These are phyloP conservation scores for Oasisia sp. DNA, from an alignment of 2,888 invertebrate genomes.

Conservation along the genomic window DNA sequence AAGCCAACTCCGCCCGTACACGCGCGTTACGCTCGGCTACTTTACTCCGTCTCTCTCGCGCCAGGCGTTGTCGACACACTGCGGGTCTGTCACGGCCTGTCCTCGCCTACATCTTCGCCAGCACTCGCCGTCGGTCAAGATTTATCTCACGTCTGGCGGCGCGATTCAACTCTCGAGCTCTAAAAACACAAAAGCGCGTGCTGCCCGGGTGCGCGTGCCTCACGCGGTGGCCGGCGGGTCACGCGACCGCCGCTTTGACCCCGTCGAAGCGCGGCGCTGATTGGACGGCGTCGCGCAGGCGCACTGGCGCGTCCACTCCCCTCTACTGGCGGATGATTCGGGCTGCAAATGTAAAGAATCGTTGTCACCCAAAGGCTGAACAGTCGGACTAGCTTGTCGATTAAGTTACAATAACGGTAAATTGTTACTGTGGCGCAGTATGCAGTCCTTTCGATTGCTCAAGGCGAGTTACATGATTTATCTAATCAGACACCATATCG, in stretches of 20 bases:
- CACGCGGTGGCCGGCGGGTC: background rate
- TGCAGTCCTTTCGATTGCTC: too few relatives aligned
- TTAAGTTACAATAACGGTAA: background rate
- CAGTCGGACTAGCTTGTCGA: background rate
- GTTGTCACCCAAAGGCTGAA: background rate
- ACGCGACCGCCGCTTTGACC: background rate
- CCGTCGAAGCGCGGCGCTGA: background rate
- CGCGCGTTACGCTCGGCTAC: background rate
- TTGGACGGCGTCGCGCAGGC: background rate
- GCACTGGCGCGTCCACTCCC: too few relatives aligned
- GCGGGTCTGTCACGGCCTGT: background rate
- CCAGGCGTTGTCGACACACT: background rate
- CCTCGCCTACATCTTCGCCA: background rate
- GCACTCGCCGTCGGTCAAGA: background rate
- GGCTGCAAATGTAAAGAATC: background rate
- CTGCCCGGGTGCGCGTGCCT: background rate
- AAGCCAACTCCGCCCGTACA: background rate
- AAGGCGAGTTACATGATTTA: too few relatives aligned
- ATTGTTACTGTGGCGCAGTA: too few relatives aligned
- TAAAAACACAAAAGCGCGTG: conserved; percentile 17
- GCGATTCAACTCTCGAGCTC: background rate
- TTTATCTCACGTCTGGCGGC: conserved; percentile 7
- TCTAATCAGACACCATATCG: too few relatives aligned
- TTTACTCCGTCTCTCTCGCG: background rate
- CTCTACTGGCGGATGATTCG: background rate